phyloP scores from a whole-genome alignment of 2,113 vertebrate species.

The Merops nubicus region DNA sequence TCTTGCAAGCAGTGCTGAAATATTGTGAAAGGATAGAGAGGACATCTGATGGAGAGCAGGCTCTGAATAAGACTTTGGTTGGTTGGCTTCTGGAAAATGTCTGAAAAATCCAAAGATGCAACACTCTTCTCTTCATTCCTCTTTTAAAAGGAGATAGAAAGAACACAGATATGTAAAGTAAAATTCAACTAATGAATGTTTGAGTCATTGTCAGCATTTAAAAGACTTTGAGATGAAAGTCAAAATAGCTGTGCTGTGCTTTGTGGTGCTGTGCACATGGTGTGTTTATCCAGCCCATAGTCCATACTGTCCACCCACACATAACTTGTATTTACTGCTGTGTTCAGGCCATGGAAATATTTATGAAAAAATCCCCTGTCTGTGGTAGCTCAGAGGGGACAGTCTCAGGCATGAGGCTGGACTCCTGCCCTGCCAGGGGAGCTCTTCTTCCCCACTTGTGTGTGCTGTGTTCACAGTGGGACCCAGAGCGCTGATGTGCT shows the following conservation, averaged over 20 bases:
- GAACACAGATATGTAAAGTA: slow-evolving; percentile 11
- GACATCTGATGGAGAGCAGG: slow-evolving; percentile 38
- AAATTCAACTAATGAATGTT: slow-evolving; percentile 38
- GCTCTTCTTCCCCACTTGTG: not conserved
- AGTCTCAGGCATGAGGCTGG: not conserved
- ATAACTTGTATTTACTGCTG: slow-evolving; percentile 51
- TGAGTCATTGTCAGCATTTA: slow-evolving; percentile 42
- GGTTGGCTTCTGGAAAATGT: slow-evolving; percentile 89
- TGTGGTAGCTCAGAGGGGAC: not conserved
- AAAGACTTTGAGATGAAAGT: slow-evolving; percentile 60
- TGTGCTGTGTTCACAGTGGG: not conserved
- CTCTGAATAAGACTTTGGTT: slow-evolving; percentile 79
- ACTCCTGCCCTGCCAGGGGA: not conserved
- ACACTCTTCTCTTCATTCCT: slow-evolving; percentile 33
- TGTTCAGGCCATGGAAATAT: slow-evolving; percentile 29
- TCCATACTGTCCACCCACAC: slow-evolving; percentile 16
- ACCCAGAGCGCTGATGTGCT: not conserved
- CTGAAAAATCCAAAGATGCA: slow-evolving; percentile 68
- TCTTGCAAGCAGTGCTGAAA: slow-evolving; percentile 88
- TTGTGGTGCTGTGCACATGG: slow-evolving; percentile 62
- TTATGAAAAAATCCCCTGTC: not conserved
- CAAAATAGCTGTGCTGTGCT: slow-evolving; percentile 64
- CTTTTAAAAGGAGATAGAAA: slow-evolving; percentile 35
- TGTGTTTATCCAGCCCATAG: slow-evolving; percentile 65
- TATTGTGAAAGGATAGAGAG: slow-evolving; percentile 82